Evolutionary conservation across 1,140 invertebrate species (phyloP).

Genomic region (Heliconius hermathena): DNA sequence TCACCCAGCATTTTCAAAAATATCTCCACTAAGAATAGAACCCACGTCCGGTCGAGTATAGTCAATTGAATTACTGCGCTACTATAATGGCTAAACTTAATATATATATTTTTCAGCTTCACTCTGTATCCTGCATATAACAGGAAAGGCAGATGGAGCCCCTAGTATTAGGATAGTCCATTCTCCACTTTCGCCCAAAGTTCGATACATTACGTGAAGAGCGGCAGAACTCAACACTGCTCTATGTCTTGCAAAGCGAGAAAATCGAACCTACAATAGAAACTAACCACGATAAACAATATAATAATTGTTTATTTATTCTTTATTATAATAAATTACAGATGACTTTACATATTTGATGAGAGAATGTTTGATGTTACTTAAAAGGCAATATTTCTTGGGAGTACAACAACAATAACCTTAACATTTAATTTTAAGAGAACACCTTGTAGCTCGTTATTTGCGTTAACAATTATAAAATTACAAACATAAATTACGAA

Average conservation of each 20-base stretch:
- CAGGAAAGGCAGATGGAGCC: too few species aligned
- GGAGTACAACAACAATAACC: background rate
- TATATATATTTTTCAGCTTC: too few species aligned
- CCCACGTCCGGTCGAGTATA: too few species aligned
- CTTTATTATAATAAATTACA: background rate
- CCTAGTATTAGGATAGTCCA: too few species aligned
- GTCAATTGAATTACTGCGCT: too few species aligned
- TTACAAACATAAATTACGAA: background rate
- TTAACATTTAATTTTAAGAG: background rate
- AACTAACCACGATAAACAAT: background rate
- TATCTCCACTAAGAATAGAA: too few species aligned
- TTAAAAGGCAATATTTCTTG: background rate
- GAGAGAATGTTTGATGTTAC: background rate
- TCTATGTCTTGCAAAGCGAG: background rate
- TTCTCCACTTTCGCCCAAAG: too few species aligned
- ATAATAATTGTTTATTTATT: background rate
- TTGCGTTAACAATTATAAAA: background rate
- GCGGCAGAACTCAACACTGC: too few species aligned
- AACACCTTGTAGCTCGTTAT: background rate
- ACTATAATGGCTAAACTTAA: too few species aligned
- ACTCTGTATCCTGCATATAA: too few species aligned
- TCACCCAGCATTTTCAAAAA: too few species aligned
- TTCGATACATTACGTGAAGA: too few species aligned
- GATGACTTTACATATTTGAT: background rate
- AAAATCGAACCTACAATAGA: background rate